Percentiles rank a stretch among this genome's conserved stretches.
Conservation (phyloP, 2,888 invertebrate species). For the Coenonympha arcania region DNA sequence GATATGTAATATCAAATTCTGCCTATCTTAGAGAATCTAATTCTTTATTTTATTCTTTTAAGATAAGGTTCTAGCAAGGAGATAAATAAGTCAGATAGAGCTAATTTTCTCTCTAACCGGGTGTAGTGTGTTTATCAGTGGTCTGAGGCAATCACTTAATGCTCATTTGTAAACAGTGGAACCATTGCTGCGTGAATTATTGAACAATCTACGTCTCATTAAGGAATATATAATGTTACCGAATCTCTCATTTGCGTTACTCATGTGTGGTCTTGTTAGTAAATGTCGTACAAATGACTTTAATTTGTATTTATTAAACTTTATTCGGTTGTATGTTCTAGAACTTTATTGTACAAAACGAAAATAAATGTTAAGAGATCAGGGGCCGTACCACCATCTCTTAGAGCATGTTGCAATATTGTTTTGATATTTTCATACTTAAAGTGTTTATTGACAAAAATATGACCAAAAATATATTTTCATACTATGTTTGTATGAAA, state of each 20-base stretch:
- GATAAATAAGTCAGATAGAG: background rate
- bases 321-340: background rate
- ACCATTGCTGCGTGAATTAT: slow-evolving; percentile 42
- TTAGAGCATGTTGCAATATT: no score
- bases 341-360: background rate
- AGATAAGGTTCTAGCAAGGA: no score
- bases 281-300: background rate
- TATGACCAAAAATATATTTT: no score
- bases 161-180: slow-evolving; percentile 35
- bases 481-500: no score
- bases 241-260: slow-evolving; percentile 7
- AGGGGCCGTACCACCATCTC: no score
- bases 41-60: no score
- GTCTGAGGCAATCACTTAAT: slow-evolving; percentile 41
- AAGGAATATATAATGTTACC: background rate
- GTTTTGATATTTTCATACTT: no score
- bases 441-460: no score
- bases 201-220: slow-evolving; percentile 39
- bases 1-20: no score
- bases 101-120: background rate
- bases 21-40: no score
- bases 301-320: background rate
- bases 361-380: no score
- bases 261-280: slow-evolving; percentile 2
- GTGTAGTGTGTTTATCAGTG: slow-evolving; percentile 35